Conservation (phyloP, 2,888 invertebrate species). For the Dermolepida albohirtum region DNA sequence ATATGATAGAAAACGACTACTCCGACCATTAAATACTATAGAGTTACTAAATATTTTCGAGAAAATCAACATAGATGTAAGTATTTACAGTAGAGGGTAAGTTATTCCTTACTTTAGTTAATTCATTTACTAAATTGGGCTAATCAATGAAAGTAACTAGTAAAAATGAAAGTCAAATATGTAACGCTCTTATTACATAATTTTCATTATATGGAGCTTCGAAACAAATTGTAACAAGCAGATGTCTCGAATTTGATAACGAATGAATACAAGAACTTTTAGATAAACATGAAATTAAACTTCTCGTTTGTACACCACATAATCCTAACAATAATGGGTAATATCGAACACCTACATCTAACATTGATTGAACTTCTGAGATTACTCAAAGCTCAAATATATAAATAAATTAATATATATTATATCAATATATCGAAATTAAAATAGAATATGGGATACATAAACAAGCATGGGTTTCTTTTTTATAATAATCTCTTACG, state of each 20-base stretch:
- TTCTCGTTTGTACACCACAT: conserved; percentile 33
- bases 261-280: conserved; percentile 27
- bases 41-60: conserved; percentile 17
- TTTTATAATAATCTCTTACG: no score
- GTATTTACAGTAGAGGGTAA: conserved; percentile 17
- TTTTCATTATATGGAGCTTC: conserved; percentile 38
- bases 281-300: conserved; percentile 38
- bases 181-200: conserved; percentile 27
- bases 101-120: conserved; percentile 21
- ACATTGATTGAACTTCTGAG: conserved; percentile 12
- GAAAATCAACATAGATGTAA: conserved; percentile 19
- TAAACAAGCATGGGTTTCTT: no score
- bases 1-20: conserved; percentile 34
- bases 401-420: no score
- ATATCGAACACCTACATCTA: conserved; percentile 19
- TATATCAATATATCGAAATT: no score
- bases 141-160: conserved; percentile 29
- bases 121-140: conserved; percentile 29
- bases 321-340: conserved; percentile 3
- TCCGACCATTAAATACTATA: conserved; percentile 12
- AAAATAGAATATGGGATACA: no score
- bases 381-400: no score
- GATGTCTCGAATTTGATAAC: conserved; percentile 39
- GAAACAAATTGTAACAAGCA: conserved; percentile 28
- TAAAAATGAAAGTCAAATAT: conserved; percentile 27